Percentiles rank a stretch among this genome's conserved stretches.
Conservation (phyloP, 2,797 vertebrate genomes). For the Pachyuromys duprasi region DNA sequence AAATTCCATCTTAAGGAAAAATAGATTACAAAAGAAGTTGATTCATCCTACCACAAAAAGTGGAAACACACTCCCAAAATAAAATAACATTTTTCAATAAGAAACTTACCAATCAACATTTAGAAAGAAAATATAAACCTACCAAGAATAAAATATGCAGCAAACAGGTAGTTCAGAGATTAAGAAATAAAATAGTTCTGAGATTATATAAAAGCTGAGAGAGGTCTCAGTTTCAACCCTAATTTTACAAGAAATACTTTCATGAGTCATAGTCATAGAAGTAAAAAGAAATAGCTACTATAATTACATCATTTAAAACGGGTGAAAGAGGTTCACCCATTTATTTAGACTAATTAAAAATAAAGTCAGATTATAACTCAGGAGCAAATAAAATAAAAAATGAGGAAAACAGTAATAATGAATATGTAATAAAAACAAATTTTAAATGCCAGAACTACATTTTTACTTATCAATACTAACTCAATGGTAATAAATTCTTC, state of each 20-base stretch:
- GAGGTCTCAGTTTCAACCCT: neutral
- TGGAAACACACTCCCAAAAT: neutral
- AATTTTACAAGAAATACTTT: neutral
- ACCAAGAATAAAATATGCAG: neutral
- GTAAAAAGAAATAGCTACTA: neutral
- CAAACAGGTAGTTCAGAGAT: neutral
- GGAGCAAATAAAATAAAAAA: neutral
- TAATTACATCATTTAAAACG: neutral
- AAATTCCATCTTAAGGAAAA: neutral
- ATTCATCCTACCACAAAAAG: neutral
- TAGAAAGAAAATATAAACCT: neutral
- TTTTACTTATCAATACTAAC: neutral
- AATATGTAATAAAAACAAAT: neutral
- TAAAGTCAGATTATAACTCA: neutral
- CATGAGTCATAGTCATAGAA: neutral
- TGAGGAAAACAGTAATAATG: neutral
- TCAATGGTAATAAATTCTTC: neutral
- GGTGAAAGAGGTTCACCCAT: neutral
- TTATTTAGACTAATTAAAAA: neutral
- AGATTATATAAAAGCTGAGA: no score
- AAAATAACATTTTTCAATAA: neutral
- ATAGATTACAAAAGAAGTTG: neutral
- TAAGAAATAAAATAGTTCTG: neutral
- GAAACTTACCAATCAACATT: neutral
- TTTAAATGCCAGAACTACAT: neutral